A percentile compares a stretch with the other conserved stretches of the same genome.
Conservation (phyloP, 2,888 invertebrate species). For the Thereva nobilitata region DNA sequence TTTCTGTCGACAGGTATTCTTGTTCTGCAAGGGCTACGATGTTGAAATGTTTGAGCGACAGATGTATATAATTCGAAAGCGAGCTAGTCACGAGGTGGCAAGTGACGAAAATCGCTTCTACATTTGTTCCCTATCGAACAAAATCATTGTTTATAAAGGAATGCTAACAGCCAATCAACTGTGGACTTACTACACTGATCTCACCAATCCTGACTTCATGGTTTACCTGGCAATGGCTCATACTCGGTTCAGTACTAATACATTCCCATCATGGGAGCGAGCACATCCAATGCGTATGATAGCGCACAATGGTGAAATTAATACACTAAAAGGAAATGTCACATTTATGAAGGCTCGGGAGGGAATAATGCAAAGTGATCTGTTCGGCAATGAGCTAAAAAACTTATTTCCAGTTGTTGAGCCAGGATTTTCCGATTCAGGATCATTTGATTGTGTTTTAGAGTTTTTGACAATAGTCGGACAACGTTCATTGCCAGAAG, state of each 20-base stretch:
- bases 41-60: slow-evolving; percentile 61
- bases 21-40: slow-evolving; percentile 64
- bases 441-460: slow-evolving; percentile 95
- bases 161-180: slow-evolving; percentile 91
- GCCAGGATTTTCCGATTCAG: slow-evolving; percentile 96
- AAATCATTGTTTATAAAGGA: slow-evolving; percentile 96
- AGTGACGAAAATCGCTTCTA: slow-evolving; percentile 89
- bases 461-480: slow-evolving; percentile 96
- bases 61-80: slow-evolving; percentile 92
- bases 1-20: slow-evolving; percentile 92
- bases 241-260: slow-evolving; percentile 98
- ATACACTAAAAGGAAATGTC: slow-evolving; percentile 96
- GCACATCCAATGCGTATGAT: slow-evolving; percentile 92
- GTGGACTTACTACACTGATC: slow-evolving; percentile 77
- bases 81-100: slow-evolving; percentile 85
- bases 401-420: slow-evolving; percentile 96
- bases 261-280: slow-evolving; percentile 99
- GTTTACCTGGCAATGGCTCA: slow-evolving; percentile 96
- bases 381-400: slow-evolving; percentile 78
- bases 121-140: slow-evolving; percentile 90
- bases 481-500: slow-evolving; percentile 88
- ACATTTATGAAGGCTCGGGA: slow-evolving; percentile 99
- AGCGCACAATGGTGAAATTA: slow-evolving; percentile 99
- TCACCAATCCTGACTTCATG: slow-evolving; percentile 77
- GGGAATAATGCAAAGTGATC: slow-evolving; percentile 90